Evolutionary conservation across 2,797 vertebrate species (phyloP), one percentile per base, ranked within the genome.

Genomic region (Myotis daubentonii): DNA sequence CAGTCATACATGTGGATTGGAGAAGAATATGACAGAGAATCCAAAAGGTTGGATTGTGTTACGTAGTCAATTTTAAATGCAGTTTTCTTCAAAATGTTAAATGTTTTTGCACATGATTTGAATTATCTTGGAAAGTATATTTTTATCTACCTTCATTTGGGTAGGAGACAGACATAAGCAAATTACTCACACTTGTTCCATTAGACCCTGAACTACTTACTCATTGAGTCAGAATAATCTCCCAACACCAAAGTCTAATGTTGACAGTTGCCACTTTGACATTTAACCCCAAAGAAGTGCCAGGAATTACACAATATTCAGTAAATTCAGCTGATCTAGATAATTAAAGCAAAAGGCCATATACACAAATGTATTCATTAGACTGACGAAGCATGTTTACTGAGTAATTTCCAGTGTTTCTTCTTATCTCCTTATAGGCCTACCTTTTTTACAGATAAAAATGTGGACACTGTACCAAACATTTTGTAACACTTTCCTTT

Each of bases 1-100:
- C 99, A 99, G 92, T 98, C 99, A 0, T 99, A 98, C 97, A 99
- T 99, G 94, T 99, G 99, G 99, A 99, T 99, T 76, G 99, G 99
- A 76, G 99, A 99, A 75, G 99, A 99, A 92, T 99, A 98, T 94
- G 99, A 99, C 98, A 98, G 99, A 97, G 99, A 99, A 97, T 99
- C 99, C 28, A 99, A 99, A 98, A 99, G 99, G 99, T 99, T 95
- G 22, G 93, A 81, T 66, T 81, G 36, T 92, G 44, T 93, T 94
- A 62, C 92, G 0, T 38, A 94, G 89, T 95, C 38, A 44, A 30
- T 72, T 33, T 79, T 90, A 94, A 87, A 57, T 85, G 15, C 47
- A 28, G 20, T 82, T 78, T 93, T 89, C 49, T 71, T 83, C 17
- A 85, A 53, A 74, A 74, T 79, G 41, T 41, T 85, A 49, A 82